Conservation (phyloP, 92 coral and sea anemone species). For the Nematostella vectensis region DNA sequence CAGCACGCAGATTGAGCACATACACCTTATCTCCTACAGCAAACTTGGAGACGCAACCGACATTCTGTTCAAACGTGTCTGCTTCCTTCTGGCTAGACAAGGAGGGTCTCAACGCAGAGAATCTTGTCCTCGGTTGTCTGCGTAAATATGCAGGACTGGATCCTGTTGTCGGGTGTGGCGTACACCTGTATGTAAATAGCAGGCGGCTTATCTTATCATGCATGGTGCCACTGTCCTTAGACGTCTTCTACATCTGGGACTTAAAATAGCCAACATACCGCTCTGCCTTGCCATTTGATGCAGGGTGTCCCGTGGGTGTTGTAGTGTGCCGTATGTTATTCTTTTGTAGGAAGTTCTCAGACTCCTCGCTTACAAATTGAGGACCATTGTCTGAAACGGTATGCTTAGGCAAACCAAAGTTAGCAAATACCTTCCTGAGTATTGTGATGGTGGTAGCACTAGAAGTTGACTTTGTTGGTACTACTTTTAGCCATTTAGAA, state of each 20-base stretch:
- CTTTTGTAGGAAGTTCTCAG: conserved; percentile 11
- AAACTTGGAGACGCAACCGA: conserved; percentile 12
- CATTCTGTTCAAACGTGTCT: conserved; percentile 20
- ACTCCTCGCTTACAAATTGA: conserved; percentile 19
- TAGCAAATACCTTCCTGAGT: conserved; percentile 22
- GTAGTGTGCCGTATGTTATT: conserved; percentile 29
- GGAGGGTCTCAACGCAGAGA: conserved; percentile 24
- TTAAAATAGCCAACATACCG: conserved; percentile 37
- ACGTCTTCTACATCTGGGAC: conserved; percentile 22
- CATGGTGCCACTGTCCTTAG: conserved; percentile 22
- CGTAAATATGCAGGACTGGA: conserved; percentile 20
- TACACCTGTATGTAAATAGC: conserved; percentile 36
- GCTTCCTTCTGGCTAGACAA: conserved; percentile 20
- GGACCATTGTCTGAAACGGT: conserved; percentile 36
- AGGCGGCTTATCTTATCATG: conserved; percentile 29
- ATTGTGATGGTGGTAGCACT: conserved; percentile 21
- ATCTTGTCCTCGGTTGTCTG: conserved; percentile 20
- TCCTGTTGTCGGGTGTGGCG: conserved; percentile 35
- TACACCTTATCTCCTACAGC: conserved; percentile 23
- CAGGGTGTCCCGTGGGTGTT: conserved; percentile 36
- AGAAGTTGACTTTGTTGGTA: conserved; percentile 27
- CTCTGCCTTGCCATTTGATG: conserved; percentile 46
- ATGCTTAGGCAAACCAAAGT: conserved; percentile 26
- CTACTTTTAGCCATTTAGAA: conserved; percentile 42
- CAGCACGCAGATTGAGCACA: conserved; percentile 25